Evolutionary conservation across 2,797 vertebrate genomes (phyloP).

Genomic region (Acomys russatus): DNA sequence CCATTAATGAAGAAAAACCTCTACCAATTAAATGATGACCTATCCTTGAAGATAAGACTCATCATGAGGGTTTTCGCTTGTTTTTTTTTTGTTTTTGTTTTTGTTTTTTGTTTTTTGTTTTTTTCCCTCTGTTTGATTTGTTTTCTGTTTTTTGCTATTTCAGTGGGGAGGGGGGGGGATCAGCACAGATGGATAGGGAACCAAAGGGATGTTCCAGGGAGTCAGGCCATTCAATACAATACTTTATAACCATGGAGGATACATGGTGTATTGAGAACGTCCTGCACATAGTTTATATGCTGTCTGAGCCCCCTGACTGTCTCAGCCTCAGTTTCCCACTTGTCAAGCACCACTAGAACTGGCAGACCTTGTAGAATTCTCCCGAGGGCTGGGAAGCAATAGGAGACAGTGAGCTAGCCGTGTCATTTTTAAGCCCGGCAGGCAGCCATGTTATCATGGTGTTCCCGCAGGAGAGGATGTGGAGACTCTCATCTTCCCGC

Average conservation of each 20-base stretch:
- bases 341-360: not conserved
- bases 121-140: too few relatives aligned
- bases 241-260: not conserved
- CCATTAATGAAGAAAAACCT: not conserved
- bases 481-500: not conserved
- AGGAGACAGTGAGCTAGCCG: not conserved
- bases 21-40: constrained; percentile 11
- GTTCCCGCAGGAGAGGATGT: not conserved
- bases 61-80: not conserved
- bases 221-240: not conserved
- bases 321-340: not conserved
- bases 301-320: too few relatives aligned
- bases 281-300: too few relatives aligned
- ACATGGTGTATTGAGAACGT: not conserved
- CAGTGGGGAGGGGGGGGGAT: not conserved
- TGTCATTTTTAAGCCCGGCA: not conserved
- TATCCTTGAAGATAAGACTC: constrained; percentile 11
- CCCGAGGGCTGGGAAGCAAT: not conserved
- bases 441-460: not conserved
- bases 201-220: too few relatives aligned
- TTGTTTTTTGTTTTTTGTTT: too few relatives aligned
- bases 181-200: not conserved
- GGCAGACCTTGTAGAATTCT: not conserved
- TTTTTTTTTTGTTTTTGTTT: too few relatives aligned
- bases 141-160: not conserved